Conservation (phyloP, 2,888 invertebrate species). For the Gnatocerus cornutus region DNA sequence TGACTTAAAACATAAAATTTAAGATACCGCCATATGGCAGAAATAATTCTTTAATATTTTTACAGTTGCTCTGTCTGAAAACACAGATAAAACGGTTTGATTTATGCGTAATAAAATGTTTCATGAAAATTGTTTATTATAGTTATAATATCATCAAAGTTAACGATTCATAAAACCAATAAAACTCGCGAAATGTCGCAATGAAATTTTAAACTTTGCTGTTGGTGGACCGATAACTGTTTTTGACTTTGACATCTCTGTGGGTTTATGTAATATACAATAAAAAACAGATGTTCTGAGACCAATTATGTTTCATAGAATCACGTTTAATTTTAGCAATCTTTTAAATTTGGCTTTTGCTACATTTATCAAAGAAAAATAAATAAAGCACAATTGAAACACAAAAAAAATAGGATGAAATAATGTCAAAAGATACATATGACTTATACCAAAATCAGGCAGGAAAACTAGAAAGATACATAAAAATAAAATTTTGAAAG, state of each 20-base stretch:
- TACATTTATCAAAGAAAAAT: no score
- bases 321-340: no score
- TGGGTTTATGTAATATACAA: not conserved
- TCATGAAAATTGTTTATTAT: slow-evolving; percentile 4
- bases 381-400: no score
- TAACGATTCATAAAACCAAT: slow-evolving; percentile 2
- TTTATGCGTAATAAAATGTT: slow-evolving; percentile 20
- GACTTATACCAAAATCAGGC: no score
- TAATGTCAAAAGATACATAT: no score
- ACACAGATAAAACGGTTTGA: slow-evolving; percentile 2
- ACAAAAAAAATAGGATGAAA: no score
- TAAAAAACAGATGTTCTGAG: slow-evolving; percentile 3
- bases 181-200: slow-evolving; percentile 15
- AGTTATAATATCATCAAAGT: slow-evolving; percentile 14
- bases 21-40: not conserved
- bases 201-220: slow-evolving; percentile 9
- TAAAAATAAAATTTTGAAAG: no score
- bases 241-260: slow-evolving; percentile 12
- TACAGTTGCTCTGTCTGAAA: slow-evolving; percentile 1
- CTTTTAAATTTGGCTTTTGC: no score
- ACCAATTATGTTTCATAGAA: no score
- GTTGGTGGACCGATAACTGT: not conserved
- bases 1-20: not conserved
- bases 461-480: no score
- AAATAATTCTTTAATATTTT: not conserved